A percentile compares a stretch with the other conserved stretches of the same genome.
These are phyloP conservation scores for Cotesia vestalis DNA, from an alignment of 1,140 invertebrate genomes.

Conservation along the genomic window DNA sequence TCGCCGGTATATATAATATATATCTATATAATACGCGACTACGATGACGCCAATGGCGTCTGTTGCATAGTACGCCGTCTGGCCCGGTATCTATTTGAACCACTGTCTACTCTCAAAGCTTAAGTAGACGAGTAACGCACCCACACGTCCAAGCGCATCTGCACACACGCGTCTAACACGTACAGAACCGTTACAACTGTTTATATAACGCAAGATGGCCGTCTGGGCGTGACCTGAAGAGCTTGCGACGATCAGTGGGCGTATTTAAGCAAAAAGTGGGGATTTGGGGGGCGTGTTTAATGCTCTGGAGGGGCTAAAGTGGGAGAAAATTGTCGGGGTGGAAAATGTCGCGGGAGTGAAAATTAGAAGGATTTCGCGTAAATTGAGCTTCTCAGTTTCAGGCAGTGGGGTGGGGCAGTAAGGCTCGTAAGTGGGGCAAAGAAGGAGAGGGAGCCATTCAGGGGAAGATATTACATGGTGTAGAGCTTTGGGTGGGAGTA, in stretches of 20 bases:
- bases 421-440: background rate
- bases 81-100: slow-evolving; percentile 39
- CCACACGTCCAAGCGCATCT: background rate
- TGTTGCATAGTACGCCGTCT: slow-evolving; percentile 32
- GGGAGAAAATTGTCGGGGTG: background rate
- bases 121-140: background rate
- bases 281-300: slow-evolving; percentile 9
- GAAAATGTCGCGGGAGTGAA: background rate
- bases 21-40: background rate
- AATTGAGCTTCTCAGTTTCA: background rate
- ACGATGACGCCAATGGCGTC: slow-evolving; percentile 26
- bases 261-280: slow-evolving; percentile 31
- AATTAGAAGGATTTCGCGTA: too few species aligned
- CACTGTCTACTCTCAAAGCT: slow-evolving; percentile 24
- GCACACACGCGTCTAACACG: background rate
- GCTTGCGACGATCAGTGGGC: slow-evolving; percentile 41
- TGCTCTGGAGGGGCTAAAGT: background rate
- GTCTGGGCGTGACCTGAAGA: slow-evolving; percentile 46
- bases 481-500: slow-evolving; percentile 42
- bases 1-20: background rate
- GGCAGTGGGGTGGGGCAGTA: slow-evolving; percentile 40
- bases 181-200: slow-evolving; percentile 40
- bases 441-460: slow-evolving; percentile 45
- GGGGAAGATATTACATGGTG: slow-evolving; percentile 38
- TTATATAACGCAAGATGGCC: slow-evolving; percentile 55